Evolutionary conservation across 2,797 vertebrate species (phyloP).

Genomic region (Taenioides sp.): DNA sequence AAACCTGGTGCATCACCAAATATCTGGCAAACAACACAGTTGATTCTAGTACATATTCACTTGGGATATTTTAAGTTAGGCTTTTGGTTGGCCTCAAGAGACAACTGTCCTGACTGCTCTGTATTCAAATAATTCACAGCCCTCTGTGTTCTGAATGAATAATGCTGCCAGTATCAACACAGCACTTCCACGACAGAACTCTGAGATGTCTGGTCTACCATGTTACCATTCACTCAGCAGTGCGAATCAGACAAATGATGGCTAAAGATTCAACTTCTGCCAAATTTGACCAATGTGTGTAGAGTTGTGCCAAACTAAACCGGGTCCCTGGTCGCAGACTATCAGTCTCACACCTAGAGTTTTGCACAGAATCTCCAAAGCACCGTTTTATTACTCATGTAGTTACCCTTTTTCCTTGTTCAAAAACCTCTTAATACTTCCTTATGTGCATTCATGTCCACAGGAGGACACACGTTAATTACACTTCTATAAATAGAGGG

Average conservation of each 20-base stretch:
- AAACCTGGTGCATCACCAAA: conserved; percentile 43
- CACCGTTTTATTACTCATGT: conserved; percentile 29
- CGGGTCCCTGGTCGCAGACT: conserved; percentile 37
- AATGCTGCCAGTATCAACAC: conserved; percentile 20
- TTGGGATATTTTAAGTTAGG: conserved; percentile 51
- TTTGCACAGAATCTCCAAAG: conserved; percentile 55
- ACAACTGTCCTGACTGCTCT: conserved; percentile 40
- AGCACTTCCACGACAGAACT: conserved; percentile 28
- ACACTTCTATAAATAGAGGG: conserved; percentile 16
- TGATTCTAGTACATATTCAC: conserved; percentile 36
- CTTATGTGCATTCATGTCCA: conserved; percentile 29
- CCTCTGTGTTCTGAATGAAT: conserved; percentile 42
- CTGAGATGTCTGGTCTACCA: conserved; percentile 29
- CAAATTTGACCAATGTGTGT: conserved; percentile 33
- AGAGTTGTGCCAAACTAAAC: conserved; percentile 51
- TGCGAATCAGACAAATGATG: conserved; percentile 54
- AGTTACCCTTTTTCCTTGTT: conserved; percentile 23
- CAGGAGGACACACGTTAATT: conserved; percentile 24
- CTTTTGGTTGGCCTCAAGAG: conserved; percentile 42
- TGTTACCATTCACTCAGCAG: conserved; percentile 36
- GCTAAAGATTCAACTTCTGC: conserved; percentile 43
- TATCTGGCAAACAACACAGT: conserved; percentile 51
- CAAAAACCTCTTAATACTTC: conserved; percentile 27
- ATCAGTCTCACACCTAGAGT: conserved; percentile 34
- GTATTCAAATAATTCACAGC: conserved; percentile 44